Base-by-base conservation (phyloP, 2,113 vertebrate species). In the Percopsis transmontana region DNA sequence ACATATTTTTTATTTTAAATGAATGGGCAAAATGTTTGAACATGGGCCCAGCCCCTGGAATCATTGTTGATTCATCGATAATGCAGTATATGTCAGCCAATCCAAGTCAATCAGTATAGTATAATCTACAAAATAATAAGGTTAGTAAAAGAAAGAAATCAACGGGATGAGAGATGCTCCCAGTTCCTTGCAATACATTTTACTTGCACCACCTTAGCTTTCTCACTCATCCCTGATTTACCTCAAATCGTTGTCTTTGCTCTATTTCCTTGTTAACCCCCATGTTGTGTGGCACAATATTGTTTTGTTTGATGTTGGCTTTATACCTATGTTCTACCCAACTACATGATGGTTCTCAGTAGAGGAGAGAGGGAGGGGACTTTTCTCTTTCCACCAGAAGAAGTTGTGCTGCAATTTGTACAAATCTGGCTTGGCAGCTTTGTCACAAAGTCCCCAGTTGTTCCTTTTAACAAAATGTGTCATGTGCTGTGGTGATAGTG, bases 41-140 rank as follows among this genome's bases (percentile, higher is more conserved):
- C 12, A 14, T 44, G 12, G 42, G 6, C 60, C 66, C 52, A 68
- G 71, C 76, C 69, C 44, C 18, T 1, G 18, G 21, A 52, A 70
- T 78, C 72, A 62, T 58, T 64, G 63, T 38, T 0, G n/a, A 83
- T 80, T 2, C 69, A 80, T 58, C 72, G 24, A 52, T 51, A 69
- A 47, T 61, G 12, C n/a, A 33, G 5, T 33, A n/a, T 48, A 64
- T 78, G 64, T 61, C 42, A 12, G 42, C 40, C n/a, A n/a, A n/a
- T n/a, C 40, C 40, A 1, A 41, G 40, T 7, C 40, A 41, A 7
- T 5, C 40, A 12, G 12, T 11, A 14, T 12, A 12, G 42, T 45
- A 67, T 85, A 70, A 52, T 21, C 33, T 58, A 21, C 57, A 79
- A 69, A 72, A 66, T 61, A 71, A 59, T 66, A 24, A 60, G 20